phyloP scores from a whole-genome alignment of 2,113 vertebrate species.

The Promerops cafer region DNA sequence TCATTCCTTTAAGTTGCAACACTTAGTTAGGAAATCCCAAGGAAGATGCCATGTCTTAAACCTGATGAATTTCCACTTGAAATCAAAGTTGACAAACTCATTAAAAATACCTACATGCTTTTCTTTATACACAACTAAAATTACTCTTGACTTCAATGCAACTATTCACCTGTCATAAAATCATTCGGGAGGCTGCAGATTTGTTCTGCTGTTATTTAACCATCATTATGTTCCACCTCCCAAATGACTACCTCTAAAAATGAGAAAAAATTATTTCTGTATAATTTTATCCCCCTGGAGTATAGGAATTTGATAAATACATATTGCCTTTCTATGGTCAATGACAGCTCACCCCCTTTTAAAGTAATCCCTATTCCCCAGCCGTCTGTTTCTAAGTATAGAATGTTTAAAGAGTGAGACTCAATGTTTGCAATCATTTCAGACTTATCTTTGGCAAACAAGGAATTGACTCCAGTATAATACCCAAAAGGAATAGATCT shows the following conservation, averaged over 20 bases:
- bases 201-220: neutral
- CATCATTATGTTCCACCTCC: neutral
- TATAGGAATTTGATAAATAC: neutral
- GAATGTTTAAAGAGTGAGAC: conserved; percentile 40
- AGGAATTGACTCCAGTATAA: conserved; percentile 31
- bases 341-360: neutral
- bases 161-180: neutral
- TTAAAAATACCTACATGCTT: neutral
- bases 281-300: neutral
- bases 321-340: neutral
- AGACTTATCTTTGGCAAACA: conserved; percentile 61
- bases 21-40: neutral
- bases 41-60: neutral
- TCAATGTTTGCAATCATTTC: conserved; percentile 36
- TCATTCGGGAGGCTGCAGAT: neutral
- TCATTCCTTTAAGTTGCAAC: neutral
- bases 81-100: neutral
- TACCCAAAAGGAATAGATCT: conserved; percentile 24
- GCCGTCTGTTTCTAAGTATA: neutral
- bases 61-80: neutral
- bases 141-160: neutral
- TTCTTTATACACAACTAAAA: neutral
- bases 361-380: neutral
- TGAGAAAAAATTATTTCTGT: neutral
- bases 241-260: neutral